These are phyloP conservation scores for Psittacula cyanocephala DNA, from an alignment of 2,113 vertebrate species.

Conservation along the genomic window DNA sequence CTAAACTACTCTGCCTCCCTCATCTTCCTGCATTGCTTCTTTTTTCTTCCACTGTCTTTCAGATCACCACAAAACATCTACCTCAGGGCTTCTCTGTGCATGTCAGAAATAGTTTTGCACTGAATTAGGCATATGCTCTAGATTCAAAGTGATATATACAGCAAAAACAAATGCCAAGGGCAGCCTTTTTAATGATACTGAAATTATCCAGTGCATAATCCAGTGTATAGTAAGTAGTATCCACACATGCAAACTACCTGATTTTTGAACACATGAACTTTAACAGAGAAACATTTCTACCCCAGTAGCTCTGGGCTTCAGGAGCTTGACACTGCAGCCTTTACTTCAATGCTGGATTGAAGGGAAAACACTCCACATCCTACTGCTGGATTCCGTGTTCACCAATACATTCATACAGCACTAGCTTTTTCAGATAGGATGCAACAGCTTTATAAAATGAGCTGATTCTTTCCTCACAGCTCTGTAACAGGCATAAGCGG, in stretches of 20 bases:
- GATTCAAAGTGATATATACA: neutral
- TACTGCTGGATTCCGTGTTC: neutral
- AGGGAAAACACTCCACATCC: neutral
- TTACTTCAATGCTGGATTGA: neutral
- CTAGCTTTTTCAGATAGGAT: neutral
- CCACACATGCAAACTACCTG: neutral
- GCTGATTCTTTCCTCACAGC: neutral
- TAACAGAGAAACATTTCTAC: neutral
- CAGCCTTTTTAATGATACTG: neutral
- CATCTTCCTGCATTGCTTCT: neutral
- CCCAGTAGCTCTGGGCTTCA: neutral
- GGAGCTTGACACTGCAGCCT: neutral
- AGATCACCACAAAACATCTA: neutral
- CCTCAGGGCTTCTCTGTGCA: neutral
- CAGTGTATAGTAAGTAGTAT: neutral
- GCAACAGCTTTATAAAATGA: neutral
- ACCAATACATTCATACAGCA: neutral
- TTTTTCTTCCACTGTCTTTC: neutral
- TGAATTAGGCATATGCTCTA: neutral
- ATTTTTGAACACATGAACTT: neutral
- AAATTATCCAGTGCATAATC: neutral
- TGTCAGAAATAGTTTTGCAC: neutral
- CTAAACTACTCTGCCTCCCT: neutral
- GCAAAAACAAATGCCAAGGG: neutral
- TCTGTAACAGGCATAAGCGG: neutral